Conservation (phyloP, 2,888 invertebrate genomes). For the Unio pictorum region DNA sequence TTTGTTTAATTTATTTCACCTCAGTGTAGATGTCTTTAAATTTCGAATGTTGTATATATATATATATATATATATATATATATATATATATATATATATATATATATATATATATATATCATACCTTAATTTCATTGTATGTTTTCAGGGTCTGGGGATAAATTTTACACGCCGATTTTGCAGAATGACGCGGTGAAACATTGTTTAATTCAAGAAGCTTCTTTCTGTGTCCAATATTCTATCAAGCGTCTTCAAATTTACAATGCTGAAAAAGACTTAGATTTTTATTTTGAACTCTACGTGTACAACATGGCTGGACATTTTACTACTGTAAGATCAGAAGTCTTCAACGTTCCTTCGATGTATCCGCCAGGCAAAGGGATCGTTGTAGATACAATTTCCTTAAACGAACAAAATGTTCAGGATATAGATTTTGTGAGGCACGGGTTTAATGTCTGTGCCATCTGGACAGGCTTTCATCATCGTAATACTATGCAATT, state of each 20-base stretch:
- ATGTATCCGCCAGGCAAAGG: constrained; percentile 37
- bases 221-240: constrained; percentile 21
- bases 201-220: neutral
- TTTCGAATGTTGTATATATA: too few species aligned
- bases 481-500: constrained; percentile 13
- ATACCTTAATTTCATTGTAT: too few species aligned
- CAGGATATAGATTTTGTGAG: constrained; percentile 12
- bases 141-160: too few species aligned
- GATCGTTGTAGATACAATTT: constrained; percentile 16
- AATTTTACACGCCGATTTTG: too few species aligned
- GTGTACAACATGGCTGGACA: constrained; percentile 36
- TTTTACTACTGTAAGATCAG: constrained; percentile 10
- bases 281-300: constrained; percentile 18
- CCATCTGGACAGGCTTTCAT: constrained; percentile 19
- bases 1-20: too few species aligned
- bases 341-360: constrained; percentile 28
- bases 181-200: constrained; percentile 8
- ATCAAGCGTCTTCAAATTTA: constrained; percentile 18
- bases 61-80: too few species aligned
- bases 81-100: too few species aligned
- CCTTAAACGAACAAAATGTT: neutral
- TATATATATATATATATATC: too few species aligned
- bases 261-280: constrained; percentile 13
- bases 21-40: too few species aligned
- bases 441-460: constrained; percentile 3